Percentiles rank a stretch among this genome's conserved stretches.
phyloP scores from a whole-genome alignment of 2,113 vertebrate genomes.

The Peromyscus maniculatus region DNA sequence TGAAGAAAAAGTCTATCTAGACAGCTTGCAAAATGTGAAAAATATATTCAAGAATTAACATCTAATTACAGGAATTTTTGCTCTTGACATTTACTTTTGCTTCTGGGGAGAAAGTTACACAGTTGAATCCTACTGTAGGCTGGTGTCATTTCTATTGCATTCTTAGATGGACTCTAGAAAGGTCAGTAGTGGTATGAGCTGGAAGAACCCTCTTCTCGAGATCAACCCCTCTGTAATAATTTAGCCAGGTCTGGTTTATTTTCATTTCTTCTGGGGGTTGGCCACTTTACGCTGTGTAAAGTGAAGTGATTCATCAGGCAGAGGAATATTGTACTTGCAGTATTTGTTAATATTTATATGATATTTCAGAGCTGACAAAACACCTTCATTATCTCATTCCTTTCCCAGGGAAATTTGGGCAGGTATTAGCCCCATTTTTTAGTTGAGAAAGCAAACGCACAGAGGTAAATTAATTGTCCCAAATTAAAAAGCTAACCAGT shows the following conservation, averaged over 20 bases:
- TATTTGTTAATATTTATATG: slow-evolving; percentile 67
- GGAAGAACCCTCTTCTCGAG: slow-evolving; percentile 7
- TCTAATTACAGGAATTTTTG: slow-evolving; percentile 9
- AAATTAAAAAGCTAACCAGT: slow-evolving; percentile 53
- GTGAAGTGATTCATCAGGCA: slow-evolving; percentile 37
- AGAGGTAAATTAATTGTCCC: slow-evolving; percentile 68
- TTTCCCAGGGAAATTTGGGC: slow-evolving; percentile 48
- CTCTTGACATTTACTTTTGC: slow-evolving; percentile 45
- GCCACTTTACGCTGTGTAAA: slow-evolving; percentile 41
- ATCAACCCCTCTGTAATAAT: slow-evolving; percentile 7
- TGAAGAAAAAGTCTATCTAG: background rate
- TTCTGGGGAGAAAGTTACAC: background rate
- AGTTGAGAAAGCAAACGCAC: slow-evolving; percentile 51
- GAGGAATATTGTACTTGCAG: slow-evolving; percentile 19
- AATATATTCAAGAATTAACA: slow-evolving; percentile 36
- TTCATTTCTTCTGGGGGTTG: slow-evolving; percentile 41
- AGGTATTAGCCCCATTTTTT: slow-evolving; percentile 39
- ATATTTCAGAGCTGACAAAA: slow-evolving; percentile 41
- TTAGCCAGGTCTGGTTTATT: slow-evolving; percentile 58
- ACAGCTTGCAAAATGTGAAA: slow-evolving; percentile 63
- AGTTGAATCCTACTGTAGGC: slow-evolving; percentile 1
- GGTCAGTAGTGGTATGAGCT: slow-evolving; percentile 29
- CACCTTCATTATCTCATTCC: slow-evolving; percentile 58
- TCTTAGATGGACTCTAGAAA: background rate
- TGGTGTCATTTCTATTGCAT: slow-evolving; percentile 30